Percentiles rank a stretch among this genome's conserved stretches.
phyloP scores from a whole-genome alignment of 2,113 vertebrate genomes.

The Mesitornis unicolor region DNA sequence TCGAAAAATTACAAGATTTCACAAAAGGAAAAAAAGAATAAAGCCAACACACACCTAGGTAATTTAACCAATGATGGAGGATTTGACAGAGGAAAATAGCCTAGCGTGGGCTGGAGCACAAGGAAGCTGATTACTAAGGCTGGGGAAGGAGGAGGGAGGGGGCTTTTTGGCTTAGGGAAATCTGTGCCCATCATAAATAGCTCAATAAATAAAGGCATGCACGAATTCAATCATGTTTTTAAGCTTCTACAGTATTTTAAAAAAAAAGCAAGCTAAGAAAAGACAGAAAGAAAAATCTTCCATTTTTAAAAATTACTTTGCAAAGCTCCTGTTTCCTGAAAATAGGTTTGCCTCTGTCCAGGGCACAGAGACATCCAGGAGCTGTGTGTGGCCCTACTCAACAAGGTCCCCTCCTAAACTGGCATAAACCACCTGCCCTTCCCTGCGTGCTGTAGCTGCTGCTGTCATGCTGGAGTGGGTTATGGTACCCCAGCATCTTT shows the following conservation, averaged over 20 bases:
- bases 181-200: slow-evolving; percentile 47
- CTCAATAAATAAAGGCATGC: slow-evolving; percentile 53
- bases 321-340: not conserved
- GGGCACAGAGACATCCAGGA: not conserved
- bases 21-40: not conserved
- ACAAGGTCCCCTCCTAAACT: not conserved
- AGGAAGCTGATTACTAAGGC: slow-evolving; percentile 54
- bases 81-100: slow-evolving; percentile 55
- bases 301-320: not conserved
- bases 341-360: not conserved
- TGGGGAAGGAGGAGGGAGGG: slow-evolving; percentile 53
- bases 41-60: slow-evolving; percentile 33
- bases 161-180: slow-evolving; percentile 57
- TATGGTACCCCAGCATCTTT: not conserved
- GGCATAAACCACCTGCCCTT: not conserved
- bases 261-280: slow-evolving; percentile 18
- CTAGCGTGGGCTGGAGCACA: slow-evolving; percentile 53
- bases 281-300: not conserved
- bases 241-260: not conserved
- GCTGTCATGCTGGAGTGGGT: not conserved
- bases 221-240: slow-evolving; percentile 17
- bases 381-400: not conserved
- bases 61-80: slow-evolving; percentile 35
- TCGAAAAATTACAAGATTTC: not conserved
- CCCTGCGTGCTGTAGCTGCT: not conserved